Evolutionary conservation across 2,888 invertebrate genomes (phyloP).

Genomic region (Sminthurides aquaticus): DNA sequence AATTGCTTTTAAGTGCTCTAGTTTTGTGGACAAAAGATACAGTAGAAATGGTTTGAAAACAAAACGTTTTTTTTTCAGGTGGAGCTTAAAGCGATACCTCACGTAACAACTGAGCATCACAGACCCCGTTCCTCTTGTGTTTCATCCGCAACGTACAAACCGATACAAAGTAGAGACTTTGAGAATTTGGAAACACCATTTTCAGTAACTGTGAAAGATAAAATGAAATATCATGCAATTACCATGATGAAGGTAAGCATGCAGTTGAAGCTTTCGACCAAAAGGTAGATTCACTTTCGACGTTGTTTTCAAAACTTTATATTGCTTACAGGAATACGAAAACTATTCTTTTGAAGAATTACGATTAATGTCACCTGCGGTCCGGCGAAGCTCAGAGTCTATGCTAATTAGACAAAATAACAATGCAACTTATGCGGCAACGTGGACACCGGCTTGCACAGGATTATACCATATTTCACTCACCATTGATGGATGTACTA

Average conservation of each 20-base stretch:
- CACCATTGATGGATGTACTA: conserved; percentile 74
- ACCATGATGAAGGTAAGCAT: conserved; percentile 78
- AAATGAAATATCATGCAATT: conserved; percentile 88
- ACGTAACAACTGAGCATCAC: conserved; percentile 44
- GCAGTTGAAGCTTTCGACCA: conserved; percentile 8
- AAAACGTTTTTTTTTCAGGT: conserved; percentile 49
- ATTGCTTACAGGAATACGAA: conserved; percentile 62
- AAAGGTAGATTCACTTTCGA: neutral
- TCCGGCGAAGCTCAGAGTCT: conserved; percentile 66
- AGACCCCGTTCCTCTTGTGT: conserved; percentile 5
- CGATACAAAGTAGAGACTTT: conserved; percentile 20
- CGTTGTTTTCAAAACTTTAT: conserved; percentile 6
- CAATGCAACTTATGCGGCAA: conserved; percentile 74
- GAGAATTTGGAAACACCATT: conserved; percentile 57
- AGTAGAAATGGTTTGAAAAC: neutral
- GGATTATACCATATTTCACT: conserved; percentile 83
- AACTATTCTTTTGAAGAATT: conserved; percentile 94
- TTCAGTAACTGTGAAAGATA: conserved; percentile 78
- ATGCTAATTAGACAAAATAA: conserved; percentile 68
- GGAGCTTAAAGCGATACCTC: conserved; percentile 65
- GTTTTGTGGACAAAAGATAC: neutral
- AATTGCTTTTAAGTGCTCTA: no score
- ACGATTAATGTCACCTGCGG: conserved; percentile 62
- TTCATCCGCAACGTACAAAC: conserved; percentile 21
- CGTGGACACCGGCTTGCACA: conserved; percentile 86